Base-by-base conservation (phyloP, 1,140 invertebrate genomes). In the Drosophila kepulauana region DNA sequence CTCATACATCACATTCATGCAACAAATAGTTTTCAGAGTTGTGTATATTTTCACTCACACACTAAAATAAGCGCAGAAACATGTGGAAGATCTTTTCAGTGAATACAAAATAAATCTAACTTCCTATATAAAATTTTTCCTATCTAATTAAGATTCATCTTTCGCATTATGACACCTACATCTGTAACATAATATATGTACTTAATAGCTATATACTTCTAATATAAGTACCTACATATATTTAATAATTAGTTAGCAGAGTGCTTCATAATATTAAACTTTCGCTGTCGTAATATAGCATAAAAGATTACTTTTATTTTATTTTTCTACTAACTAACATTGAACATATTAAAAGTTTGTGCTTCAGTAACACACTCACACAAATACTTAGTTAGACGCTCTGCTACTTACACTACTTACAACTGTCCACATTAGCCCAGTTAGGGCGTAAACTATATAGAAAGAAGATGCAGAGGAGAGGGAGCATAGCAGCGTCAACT, bases 401-500 rank as follows among this genome's bases (percentile, higher is more conserved):
- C 5, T 3, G 10, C 3, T 5, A 8, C 38, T 5, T 4, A 8
- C 13, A 8, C 38, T 4, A 45, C 13, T 25, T 25, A 45, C 33
- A 62, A 15, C 51, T 35, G 51, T 56, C 8, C 41, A 56, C 25
- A 46, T 65, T 64, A 64, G 62, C 49, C 35, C 8, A 38, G 61
- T 63, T 13, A n/a, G 49, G 41, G 10, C 51, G 20, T 15, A 45
- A 43, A 46, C 41, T 49, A 25, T 38, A 49, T 49, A 25, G 30
- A 49, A 20, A 16, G 28, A 43, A 35, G 51, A 73, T 25, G 20
- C 3, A 25, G 20, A 25, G 20, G 20, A 46, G 16, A 61, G 46
- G 72, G 56, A 78, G 35, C 82, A 48, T 62, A 67, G 65, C 71
- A 82, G 72, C 68, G 70, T 77, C 85, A 89, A 79, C 85, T 89